Conservation (phyloP, 2,797 vertebrate genomes). For the Fistularia tabacaria region DNA sequence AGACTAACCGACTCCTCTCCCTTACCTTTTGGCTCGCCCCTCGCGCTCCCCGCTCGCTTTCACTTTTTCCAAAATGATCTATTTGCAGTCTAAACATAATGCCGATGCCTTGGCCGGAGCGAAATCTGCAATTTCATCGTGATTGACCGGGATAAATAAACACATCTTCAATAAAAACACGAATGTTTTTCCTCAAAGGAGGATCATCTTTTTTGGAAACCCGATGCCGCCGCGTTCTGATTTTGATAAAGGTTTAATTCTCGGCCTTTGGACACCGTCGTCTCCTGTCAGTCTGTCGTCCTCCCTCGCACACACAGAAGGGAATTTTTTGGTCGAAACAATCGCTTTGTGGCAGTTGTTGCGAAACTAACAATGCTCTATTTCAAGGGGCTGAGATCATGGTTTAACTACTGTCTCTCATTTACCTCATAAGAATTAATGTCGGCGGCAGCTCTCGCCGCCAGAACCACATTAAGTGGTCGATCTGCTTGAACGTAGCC, state of each 20-base stretch:
- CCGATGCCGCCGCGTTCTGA: neutral
- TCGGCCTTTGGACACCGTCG: constrained; percentile 28
- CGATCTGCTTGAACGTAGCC: constrained; percentile 14
- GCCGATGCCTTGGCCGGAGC: constrained; percentile 5
- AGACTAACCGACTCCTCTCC: constrained; percentile 3
- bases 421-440: constrained; percentile 65
- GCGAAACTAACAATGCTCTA: constrained; percentile 60
- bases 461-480: constrained; percentile 49
- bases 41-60: constrained; percentile 3
- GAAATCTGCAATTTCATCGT: constrained; percentile 14
- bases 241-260: constrained; percentile 28
- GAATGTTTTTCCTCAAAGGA: neutral
- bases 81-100: constrained; percentile 5
- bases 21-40: constrained; percentile 22
- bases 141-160: constrained; percentile 14
- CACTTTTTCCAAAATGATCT: constrained; percentile 11
- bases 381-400: constrained; percentile 62
- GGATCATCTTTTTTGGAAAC: constrained; percentile 3
- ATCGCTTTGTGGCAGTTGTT: constrained; percentile 51
- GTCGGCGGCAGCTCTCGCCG: constrained; percentile 35
- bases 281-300: constrained; percentile 11
- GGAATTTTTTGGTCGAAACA: constrained; percentile 45
- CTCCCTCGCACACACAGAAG: constrained; percentile 18
- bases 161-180: no score
- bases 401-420: constrained; percentile 65